Conservation (phyloP, 2,797 vertebrate genomes). For the Spinus pinus region DNA sequence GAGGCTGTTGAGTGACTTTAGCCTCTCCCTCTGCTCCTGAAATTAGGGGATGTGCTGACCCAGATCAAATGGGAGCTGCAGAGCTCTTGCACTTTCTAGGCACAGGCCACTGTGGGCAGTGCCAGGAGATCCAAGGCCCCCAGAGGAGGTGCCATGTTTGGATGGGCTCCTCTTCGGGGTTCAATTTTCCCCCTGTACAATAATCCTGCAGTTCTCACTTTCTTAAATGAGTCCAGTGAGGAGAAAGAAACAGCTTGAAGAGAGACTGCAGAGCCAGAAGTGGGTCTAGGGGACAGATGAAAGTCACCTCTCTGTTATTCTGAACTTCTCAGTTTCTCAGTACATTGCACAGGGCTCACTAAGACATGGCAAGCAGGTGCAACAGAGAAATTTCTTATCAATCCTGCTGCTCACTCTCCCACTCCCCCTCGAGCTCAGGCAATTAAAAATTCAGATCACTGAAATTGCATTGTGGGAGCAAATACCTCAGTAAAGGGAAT, state of each 20-base stretch:
- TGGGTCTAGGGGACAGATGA: neutral
- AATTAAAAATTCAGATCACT: neutral
- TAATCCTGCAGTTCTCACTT: neutral
- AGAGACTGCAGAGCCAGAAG: neutral
- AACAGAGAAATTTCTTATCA: neutral
- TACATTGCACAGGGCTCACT: neutral
- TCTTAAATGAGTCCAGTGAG: neutral
- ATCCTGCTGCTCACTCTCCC: neutral
- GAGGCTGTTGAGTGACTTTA: rapidly evolving
- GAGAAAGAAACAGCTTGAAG: neutral
- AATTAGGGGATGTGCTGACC: neutral
- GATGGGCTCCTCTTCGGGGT: neutral
- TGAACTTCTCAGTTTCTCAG: neutral
- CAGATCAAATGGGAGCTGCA: neutral
- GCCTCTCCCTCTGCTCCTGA: neutral
- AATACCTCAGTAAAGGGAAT: neutral
- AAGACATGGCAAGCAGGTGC: neutral
- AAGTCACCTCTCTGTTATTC: neutral
- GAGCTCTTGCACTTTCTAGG: neutral
- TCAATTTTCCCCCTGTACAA: neutral
- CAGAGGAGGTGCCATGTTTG: rapidly evolving
- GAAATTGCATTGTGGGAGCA: neutral
- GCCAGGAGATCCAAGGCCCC: neutral
- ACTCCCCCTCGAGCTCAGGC: neutral
- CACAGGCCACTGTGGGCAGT: neutral